These are phyloP conservation scores for Perca fluviatilis DNA, from an alignment of 2,113 vertebrate genomes.

Conservation along the genomic window DNA sequence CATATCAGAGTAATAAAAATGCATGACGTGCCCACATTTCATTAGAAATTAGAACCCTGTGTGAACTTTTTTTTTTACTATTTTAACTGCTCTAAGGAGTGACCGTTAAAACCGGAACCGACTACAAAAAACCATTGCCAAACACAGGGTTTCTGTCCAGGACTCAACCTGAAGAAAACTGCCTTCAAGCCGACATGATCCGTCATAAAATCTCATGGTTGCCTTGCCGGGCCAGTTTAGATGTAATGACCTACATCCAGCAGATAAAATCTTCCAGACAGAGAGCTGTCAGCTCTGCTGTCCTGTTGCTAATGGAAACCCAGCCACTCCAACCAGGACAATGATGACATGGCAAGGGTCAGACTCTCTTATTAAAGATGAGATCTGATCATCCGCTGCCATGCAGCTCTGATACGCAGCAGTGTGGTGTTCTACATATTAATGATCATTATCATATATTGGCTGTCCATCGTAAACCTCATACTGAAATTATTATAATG, in stretches of 20 bases:
- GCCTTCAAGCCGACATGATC: background rate
- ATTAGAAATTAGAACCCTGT: too few relatives aligned
- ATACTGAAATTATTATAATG: background rate
- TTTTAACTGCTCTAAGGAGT: background rate
- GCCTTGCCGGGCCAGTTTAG: background rate
- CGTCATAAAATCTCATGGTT: background rate
- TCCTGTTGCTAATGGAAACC: conserved; percentile 43
- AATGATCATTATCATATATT: conserved; percentile 11
- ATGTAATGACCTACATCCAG: conserved; percentile 23
- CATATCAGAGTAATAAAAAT: too few relatives aligned
- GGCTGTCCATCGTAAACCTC: background rate
- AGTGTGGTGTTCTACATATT: background rate
- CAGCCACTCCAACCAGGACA: conserved; percentile 22
- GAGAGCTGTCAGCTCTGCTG: conserved; percentile 10
- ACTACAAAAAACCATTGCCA: background rate
- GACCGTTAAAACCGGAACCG: background rate
- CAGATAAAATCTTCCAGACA: conserved; percentile 28
- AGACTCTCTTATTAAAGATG: conserved; percentile 31
- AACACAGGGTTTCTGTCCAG: background rate
- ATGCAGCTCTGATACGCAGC: background rate
- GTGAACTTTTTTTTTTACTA: too few relatives aligned
- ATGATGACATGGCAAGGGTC: conserved; percentile 20
- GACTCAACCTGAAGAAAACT: background rate
- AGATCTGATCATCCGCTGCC: conserved; percentile 8
- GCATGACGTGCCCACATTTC: too few relatives aligned